Conservation (phyloP, 35 echinoderm and acorn worm species). For the Apostichopus californicus region DNA sequence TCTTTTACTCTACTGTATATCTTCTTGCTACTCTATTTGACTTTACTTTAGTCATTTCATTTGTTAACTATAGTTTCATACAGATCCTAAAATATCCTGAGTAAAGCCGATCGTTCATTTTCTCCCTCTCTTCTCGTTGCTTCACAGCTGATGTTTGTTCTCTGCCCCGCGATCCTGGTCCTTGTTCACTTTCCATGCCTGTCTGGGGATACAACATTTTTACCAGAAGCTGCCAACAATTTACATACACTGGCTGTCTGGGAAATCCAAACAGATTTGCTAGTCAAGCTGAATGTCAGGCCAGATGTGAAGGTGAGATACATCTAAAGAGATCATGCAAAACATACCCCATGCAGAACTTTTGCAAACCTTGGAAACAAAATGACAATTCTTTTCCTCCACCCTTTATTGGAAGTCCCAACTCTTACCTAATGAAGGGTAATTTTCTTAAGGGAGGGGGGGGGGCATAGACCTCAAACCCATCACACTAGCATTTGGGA, state of each 20-base stretch:
- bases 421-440: no score
- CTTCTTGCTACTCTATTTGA: no score
- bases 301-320: slow-evolving; percentile 16
- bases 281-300: neutral
- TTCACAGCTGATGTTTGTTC: neutral
- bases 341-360: no score
- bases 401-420: no score
- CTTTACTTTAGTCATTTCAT: no score
- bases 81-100: neutral
- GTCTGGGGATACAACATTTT: neutral
- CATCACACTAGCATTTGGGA: no score
- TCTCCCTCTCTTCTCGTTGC: neutral
- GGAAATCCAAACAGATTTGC: slow-evolving; percentile 26
- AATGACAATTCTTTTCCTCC: no score
- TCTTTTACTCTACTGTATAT: no score
- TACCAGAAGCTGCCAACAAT: neutral
- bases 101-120: neutral
- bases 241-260: neutral
- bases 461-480: no score
- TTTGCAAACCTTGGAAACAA: no score
- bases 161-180: neutral
- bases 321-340: no score
- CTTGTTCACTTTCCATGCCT: neutral
- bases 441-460: no score
- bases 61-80: neutral